Conservation (phyloP, 2,797 vertebrate species). For the Emys orbicularis region DNA sequence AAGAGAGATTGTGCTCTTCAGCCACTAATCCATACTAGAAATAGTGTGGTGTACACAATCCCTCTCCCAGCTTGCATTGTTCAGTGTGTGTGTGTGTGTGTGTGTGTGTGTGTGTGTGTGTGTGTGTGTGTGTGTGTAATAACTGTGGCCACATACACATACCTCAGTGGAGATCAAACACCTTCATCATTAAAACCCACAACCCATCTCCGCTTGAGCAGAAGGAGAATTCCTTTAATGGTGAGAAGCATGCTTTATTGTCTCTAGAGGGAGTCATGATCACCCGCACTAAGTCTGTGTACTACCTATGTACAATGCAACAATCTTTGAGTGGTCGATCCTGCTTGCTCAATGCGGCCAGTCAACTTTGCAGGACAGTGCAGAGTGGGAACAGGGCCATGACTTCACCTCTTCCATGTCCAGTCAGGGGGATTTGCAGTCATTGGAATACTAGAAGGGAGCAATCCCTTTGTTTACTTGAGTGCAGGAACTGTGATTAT, state of each 20-base stretch:
- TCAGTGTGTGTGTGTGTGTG: accelerated
- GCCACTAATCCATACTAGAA: background rate
- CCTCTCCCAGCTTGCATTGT: background rate
- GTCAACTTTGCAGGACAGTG: background rate
- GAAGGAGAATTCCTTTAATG: background rate
- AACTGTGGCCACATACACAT: background rate
- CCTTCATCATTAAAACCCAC: background rate
- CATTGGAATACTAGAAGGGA: background rate
- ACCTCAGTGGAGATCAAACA: background rate
- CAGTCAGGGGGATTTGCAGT: background rate
- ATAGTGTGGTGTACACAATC: background rate
- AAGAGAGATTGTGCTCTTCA: accelerated
- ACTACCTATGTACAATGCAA: background rate
- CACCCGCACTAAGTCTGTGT: background rate
- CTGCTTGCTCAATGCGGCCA: background rate
- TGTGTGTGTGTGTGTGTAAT: no score
- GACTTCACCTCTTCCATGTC: background rate
- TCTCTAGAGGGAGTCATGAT: background rate
- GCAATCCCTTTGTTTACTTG: background rate
- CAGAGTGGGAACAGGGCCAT: background rate
- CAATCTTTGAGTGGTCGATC: background rate
- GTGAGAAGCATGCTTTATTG: background rate
- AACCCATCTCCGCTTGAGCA: background rate
- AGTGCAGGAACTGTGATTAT: background rate
- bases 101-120: no score